Conservation (phyloP, 2,797 vertebrate genomes). For the Falco naumanni region DNA sequence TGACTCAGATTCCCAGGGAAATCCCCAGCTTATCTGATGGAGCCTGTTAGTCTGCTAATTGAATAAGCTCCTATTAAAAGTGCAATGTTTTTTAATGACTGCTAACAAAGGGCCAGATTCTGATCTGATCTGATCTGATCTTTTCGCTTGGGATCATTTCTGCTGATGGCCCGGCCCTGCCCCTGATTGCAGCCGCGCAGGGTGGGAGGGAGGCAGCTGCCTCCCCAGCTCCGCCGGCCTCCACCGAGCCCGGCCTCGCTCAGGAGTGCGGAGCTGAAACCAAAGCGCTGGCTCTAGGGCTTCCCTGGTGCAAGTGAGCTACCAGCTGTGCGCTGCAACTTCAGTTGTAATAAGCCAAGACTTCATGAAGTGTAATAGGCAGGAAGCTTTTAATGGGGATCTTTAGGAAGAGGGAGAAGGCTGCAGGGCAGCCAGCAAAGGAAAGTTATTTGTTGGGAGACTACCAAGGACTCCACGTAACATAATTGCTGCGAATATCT, state of each 20-base stretch:
- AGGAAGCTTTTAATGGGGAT: not conserved
- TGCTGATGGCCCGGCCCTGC: not conserved
- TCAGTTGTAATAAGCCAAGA: not conserved
- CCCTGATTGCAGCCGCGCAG: not conserved
- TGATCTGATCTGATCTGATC: constrained; percentile 36
- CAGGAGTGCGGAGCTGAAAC: accelerated
- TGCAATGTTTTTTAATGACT: constrained; percentile 63
- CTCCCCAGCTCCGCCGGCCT: not conserved
- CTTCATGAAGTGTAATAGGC: not conserved
- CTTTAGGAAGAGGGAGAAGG: not conserved
- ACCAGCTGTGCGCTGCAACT: not conserved
- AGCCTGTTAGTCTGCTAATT: constrained; percentile 68
- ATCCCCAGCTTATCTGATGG: constrained; percentile 66
- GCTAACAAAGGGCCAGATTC: constrained; percentile 46
- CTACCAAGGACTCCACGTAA: not conserved
- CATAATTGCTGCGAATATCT: not conserved
- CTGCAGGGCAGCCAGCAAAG: not conserved
- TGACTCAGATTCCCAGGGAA: constrained; percentile 67
- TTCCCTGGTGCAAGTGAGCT: not conserved
- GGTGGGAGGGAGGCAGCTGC: not conserved
- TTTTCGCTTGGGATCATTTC: not conserved
- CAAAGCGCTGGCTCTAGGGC: not conserved
- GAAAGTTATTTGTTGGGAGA: not conserved
- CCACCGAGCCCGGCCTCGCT: accelerated
- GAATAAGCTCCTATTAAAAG: constrained; percentile 64